phyloP scores from a whole-genome alignment of 2,113 vertebrate genomes.

The Brevimyrus niger region DNA sequence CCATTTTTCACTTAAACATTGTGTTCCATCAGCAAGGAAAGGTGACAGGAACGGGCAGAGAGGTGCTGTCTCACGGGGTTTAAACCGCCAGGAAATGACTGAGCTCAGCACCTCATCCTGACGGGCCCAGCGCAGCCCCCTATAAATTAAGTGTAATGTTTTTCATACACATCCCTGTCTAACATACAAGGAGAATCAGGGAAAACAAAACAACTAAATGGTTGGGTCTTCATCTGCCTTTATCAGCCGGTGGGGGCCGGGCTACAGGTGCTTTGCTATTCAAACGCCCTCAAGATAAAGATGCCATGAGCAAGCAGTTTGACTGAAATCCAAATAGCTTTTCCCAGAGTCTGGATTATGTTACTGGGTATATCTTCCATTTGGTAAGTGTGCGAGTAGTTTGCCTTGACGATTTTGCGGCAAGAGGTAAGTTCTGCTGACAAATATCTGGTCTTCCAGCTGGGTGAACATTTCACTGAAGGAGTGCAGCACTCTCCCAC shows the following conservation, averaged over 20 bases:
- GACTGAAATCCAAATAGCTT: neutral
- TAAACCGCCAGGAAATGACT: slow-evolving; percentile 71
- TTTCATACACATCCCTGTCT: slow-evolving; percentile 61
- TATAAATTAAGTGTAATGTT: slow-evolving; percentile 63
- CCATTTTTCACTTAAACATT: slow-evolving; percentile 66
- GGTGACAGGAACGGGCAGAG: slow-evolving; percentile 60
- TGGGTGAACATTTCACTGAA: neutral
- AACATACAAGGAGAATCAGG: slow-evolving; percentile 16
- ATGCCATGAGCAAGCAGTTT: neutral
- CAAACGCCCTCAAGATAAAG: neutral
- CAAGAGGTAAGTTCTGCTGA: neutral
- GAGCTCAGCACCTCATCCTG: slow-evolving; percentile 65
- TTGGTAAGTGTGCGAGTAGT: neutral
- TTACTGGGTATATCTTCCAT: neutral
- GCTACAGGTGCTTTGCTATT: too few species aligned
- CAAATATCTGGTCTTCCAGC: neutral
- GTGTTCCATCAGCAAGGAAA: slow-evolving; percentile 60
- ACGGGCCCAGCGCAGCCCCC: slow-evolving; percentile 55
- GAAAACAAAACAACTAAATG: neutral
- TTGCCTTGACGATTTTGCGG: neutral
- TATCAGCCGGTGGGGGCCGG: too few species aligned
- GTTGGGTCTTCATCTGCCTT: neutral
- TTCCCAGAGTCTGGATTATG: neutral
- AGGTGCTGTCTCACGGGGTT: slow-evolving; percentile 66
- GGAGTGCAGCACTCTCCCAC: neutral